Percentiles rank a stretch among this genome's conserved stretches.
phyloP scores from a whole-genome alignment of 2,888 invertebrate genomes.

The Lasioglossum oenotherae region DNA sequence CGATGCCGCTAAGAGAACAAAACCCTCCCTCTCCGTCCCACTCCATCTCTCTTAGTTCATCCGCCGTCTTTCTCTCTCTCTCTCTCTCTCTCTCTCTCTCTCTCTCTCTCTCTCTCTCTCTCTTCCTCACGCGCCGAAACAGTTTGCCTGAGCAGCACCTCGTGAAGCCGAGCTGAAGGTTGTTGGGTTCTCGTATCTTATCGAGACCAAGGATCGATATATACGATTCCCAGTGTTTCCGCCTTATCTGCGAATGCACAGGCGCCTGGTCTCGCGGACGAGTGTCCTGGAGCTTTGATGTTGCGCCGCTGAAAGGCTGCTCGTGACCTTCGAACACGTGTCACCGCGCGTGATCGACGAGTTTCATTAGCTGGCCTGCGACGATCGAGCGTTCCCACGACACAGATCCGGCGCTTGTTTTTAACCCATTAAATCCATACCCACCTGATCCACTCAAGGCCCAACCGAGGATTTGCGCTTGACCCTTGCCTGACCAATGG shows the following conservation, averaged over 20 bases:
- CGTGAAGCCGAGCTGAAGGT: conserved; percentile 63
- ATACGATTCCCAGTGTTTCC: conserved; percentile 69
- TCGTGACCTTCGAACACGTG: conserved; percentile 55
- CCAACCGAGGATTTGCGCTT: background rate
- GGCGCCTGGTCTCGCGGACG: conserved; percentile 42
- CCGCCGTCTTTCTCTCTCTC: background rate
- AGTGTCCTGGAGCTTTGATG: conserved; percentile 4
- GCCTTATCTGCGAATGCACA: conserved; percentile 71
- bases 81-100: background rate
- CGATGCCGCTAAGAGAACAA: conserved; percentile 65
- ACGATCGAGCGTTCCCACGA: conserved; percentile 33
- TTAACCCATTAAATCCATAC: conserved; percentile 32
- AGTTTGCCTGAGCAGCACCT: conserved; percentile 60
- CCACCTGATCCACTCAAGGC: background rate
- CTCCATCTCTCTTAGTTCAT: conserved; percentile 8
- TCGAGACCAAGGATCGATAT: conserved; percentile 70
- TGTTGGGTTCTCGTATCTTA: conserved; percentile 63
- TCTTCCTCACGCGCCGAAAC: conserved; percentile 16
- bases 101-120: conserved; percentile 15
- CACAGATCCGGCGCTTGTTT: conserved; percentile 14
- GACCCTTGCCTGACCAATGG: background rate
- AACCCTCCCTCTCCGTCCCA: conserved; percentile 48
- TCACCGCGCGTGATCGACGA: conserved; percentile 59
- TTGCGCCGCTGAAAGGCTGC: background rate
- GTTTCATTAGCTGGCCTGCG: conserved; percentile 51